phyloP scores from a whole-genome alignment of 2,113 vertebrate species.

The Agapornis roseicollis region DNA sequence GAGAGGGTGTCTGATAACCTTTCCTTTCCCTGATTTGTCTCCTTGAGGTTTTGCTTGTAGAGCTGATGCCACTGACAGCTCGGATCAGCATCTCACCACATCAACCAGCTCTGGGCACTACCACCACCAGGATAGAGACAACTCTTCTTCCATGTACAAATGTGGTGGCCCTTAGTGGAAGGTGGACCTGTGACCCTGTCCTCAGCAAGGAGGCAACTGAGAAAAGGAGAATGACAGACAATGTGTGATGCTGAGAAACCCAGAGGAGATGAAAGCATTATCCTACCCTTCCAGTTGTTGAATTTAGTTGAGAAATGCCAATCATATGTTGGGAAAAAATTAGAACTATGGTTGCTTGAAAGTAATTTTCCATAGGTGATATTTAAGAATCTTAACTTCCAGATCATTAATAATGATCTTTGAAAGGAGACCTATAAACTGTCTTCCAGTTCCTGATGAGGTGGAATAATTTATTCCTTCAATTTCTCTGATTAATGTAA shows the following conservation, averaged over 20 bases:
- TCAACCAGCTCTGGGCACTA: fast-evolving
- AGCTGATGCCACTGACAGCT: not conserved
- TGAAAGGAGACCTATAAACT: not conserved
- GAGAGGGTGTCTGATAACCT: not conserved
- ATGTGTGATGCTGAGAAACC: fast-evolving
- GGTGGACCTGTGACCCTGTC: no score
- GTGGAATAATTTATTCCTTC: constrained; percentile 43
- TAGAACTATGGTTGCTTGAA: not conserved
- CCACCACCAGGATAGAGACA: not conserved
- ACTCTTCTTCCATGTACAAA: not conserved
- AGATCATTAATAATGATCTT: not conserved
- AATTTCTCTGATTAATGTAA: constrained; percentile 40
- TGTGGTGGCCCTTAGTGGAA: not conserved
- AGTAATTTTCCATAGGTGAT: not conserved
- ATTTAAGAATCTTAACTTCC: not conserved
- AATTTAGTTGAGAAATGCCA: not conserved
- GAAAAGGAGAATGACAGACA: not conserved
- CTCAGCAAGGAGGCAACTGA: not conserved
- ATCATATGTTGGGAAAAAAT: not conserved
- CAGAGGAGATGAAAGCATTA: not conserved
- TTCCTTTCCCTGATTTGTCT: not conserved
- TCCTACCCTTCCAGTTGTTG: not conserved
- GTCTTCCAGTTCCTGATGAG: not conserved
- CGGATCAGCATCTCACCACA: not conserved
- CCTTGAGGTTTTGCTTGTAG: not conserved